Conservation (phyloP, 2,797 vertebrate species). For the Spinibarbus caldwelli region DNA sequence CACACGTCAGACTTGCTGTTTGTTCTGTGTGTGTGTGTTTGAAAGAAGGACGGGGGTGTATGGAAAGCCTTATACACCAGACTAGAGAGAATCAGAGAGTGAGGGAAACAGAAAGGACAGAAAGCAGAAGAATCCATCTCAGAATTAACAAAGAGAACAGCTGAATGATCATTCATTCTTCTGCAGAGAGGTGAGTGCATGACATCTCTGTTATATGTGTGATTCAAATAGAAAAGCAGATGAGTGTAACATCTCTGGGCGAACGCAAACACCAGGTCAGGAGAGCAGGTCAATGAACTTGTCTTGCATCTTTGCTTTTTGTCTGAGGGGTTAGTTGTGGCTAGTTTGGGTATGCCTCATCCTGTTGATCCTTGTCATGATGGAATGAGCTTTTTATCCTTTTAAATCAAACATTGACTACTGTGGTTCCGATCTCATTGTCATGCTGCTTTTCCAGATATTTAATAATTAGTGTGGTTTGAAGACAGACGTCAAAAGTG, state of each 20-base stretch:
- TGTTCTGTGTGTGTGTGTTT: conserved; percentile 27
- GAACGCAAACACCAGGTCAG: neutral
- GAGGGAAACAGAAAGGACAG: conserved; percentile 34
- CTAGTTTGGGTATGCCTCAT: neutral
- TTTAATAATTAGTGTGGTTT: conserved; percentile 19
- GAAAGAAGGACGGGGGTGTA: conserved; percentile 25
- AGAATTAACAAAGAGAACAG: conserved; percentile 32
- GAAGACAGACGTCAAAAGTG: conserved; percentile 2
- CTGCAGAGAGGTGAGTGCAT: conserved; percentile 38
- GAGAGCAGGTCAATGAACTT: conserved; percentile 5
- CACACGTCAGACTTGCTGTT: conserved; percentile 33
- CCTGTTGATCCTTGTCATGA: neutral
- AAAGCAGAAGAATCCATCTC: neutral
- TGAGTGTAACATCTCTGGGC: neutral
- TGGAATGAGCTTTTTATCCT: neutral
- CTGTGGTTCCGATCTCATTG: neutral
- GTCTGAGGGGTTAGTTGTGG: neutral
- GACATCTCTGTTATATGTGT: neutral
- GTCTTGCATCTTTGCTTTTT: neutral
- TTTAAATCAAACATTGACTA: neutral
- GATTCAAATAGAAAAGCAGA: conserved; percentile 5
- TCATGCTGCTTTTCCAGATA: conserved; percentile 15
- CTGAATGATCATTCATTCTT: conserved; percentile 21
- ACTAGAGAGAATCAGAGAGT: conserved; percentile 39
- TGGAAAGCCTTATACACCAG: conserved; percentile 19